These are phyloP conservation scores for Caranx ignobilis DNA, from an alignment of 2,113 vertebrate genomes.

Conservation along the genomic window DNA sequence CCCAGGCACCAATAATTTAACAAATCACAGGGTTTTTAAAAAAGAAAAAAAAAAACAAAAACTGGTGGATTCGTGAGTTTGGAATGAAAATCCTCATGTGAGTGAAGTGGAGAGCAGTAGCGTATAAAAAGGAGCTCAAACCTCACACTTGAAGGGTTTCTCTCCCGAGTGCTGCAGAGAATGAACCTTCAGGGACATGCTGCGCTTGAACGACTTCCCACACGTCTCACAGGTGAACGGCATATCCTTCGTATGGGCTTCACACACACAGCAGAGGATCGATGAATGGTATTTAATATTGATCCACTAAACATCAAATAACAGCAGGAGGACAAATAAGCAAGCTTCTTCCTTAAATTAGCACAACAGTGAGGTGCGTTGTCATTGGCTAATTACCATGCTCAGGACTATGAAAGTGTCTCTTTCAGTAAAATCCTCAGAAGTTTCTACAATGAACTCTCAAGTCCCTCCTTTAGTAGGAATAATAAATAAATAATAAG, in stretches of 20 bases:
- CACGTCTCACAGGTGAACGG: slow-evolving; percentile 98
- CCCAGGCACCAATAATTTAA: neutral
- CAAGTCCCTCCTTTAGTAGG: slow-evolving; percentile 18
- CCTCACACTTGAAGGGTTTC: slow-evolving; percentile 98
- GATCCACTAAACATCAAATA: slow-evolving; percentile 9
- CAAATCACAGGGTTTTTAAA: neutral
- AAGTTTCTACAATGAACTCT: slow-evolving; percentile 34
- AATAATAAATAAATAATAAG: neutral
- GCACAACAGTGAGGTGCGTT: slow-evolving; percentile 13
- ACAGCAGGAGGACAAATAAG: slow-evolving; percentile 25
- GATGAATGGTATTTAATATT: slow-evolving; percentile 25
- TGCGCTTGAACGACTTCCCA: slow-evolving; percentile 97
- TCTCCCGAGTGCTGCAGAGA: slow-evolving; percentile 96
- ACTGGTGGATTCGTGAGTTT: neutral
- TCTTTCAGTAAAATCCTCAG: slow-evolving; percentile 41
- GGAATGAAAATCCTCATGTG: slow-evolving; percentile 8
- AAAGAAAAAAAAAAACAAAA: neutral
- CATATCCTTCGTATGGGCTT: slow-evolving; percentile 99
- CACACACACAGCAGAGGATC: slow-evolving; percentile 20
- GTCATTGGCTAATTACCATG: slow-evolving; percentile 10
- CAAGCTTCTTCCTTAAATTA: slow-evolving; percentile 7
- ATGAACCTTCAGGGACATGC: slow-evolving; percentile 98
- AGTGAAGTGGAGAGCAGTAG: slow-evolving; percentile 9
- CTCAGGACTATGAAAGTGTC: slow-evolving; percentile 29
- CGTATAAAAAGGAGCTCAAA: slow-evolving; percentile 74